Evolutionary conservation across 2,797 vertebrate species (phyloP).

Genomic region (Gymnocypris eckloni): DNA sequence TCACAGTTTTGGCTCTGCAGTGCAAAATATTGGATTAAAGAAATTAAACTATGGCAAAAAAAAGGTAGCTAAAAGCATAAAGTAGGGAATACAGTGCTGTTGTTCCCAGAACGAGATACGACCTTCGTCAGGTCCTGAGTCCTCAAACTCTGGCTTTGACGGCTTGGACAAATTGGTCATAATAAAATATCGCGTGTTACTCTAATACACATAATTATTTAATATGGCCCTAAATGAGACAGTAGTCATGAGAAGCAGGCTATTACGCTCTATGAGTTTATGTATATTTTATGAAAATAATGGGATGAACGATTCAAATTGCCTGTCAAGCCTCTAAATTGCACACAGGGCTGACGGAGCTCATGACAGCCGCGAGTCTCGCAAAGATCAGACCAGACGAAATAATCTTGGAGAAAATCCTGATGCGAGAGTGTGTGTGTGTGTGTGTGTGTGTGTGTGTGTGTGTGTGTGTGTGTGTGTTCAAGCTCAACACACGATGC

Average conservation of each 20-base stretch:
- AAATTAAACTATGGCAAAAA: not conserved
- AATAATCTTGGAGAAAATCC: conserved; percentile 22
- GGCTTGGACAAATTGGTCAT: conserved; percentile 14
- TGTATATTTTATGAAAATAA: conserved; percentile 41
- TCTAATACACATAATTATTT: conserved; percentile 34
- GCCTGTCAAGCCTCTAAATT: conserved; percentile 36
- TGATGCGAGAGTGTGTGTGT: conserved; percentile 6
- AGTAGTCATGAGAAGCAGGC: conserved; percentile 25
- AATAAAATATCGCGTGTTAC: conserved; percentile 48
- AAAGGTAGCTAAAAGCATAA: not conserved
- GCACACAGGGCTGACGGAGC: conserved; percentile 6
- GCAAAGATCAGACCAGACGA: conserved; percentile 17
- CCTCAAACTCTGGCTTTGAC: conserved; percentile 4
- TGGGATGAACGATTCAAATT: conserved; percentile 27
- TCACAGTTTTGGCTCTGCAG: not conserved
- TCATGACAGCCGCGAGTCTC: not conserved
- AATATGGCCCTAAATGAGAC: conserved; percentile 32
- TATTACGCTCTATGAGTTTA: conserved; percentile 30
- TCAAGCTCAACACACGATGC: not conserved
- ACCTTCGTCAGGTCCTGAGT: not conserved
- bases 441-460: not conserved
- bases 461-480: conserved; percentile 4
- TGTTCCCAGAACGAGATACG: not conserved
- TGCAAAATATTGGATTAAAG: not conserved
- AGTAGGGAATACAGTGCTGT: not conserved